These are phyloP conservation scores for Furnarius figulus DNA, from an alignment of 2,113 vertebrate species.

Conservation along the genomic window DNA sequence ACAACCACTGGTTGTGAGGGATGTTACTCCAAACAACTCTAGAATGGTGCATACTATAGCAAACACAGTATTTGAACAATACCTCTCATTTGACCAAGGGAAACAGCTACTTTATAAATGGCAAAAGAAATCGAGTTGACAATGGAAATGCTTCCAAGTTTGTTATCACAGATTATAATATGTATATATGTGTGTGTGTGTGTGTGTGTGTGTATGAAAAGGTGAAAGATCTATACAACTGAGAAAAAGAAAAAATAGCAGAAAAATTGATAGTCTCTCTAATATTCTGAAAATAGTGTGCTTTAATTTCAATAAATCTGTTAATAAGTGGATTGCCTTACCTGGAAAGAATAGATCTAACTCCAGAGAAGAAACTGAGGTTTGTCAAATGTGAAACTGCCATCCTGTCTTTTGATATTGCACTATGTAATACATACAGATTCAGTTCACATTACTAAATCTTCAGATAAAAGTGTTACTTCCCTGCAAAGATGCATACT, in stretches of 20 bases:
- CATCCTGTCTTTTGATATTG: background rate
- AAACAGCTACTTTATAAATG: background rate
- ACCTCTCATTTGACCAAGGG: background rate
- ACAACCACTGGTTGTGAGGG: background rate
- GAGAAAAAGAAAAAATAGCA: background rate
- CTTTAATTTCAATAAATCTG: background rate
- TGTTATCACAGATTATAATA: background rate
- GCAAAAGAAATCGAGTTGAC: background rate
- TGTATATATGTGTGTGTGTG: no score
- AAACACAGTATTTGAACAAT: background rate
- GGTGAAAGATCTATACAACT: background rate
- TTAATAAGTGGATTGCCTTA: background rate
- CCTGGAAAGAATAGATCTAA: background rate
- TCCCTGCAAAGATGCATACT: background rate
- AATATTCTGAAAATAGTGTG: background rate
- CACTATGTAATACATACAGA: background rate
- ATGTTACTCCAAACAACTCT: background rate
- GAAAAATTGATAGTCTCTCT: background rate
- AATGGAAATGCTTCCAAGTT: background rate
- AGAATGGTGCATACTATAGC: background rate
- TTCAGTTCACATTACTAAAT: background rate
- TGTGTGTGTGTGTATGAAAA: no score
- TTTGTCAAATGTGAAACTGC: background rate
- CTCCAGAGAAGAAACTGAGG: background rate
- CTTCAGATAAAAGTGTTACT: background rate